A percentile compares a stretch with the other conserved stretches of the same genome.
Conservation (phyloP, 2,888 invertebrate species). For the Stomorhina lunata region DNA sequence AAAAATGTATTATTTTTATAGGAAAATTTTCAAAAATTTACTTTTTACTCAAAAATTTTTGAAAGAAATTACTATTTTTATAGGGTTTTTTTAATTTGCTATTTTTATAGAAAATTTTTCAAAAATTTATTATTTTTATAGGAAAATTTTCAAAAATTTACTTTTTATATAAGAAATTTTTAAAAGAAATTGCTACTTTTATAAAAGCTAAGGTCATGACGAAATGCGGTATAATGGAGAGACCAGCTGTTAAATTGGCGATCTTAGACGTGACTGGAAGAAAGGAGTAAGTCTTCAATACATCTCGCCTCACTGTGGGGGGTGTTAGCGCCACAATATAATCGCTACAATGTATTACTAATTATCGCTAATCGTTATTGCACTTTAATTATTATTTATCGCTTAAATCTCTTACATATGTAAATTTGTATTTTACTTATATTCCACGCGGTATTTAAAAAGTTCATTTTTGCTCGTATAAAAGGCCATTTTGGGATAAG, state of each 20-base stretch:
- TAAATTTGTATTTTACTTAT: not conserved
- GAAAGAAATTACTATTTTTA: too few relatives aligned
- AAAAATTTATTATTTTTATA: too few relatives aligned
- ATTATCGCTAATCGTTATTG: not conserved
- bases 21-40: too few relatives aligned
- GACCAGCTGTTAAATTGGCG: conserved; percentile 6
- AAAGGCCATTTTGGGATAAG: too few relatives aligned
- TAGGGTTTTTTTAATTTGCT: too few relatives aligned
- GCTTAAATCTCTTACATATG: not conserved
- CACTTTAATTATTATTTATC: not conserved
- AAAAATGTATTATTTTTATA: too few relatives aligned
- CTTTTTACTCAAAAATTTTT: too few relatives aligned
- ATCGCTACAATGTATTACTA: not conserved
- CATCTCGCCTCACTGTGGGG: conserved; percentile 12
- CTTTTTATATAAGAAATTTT: too few relatives aligned
- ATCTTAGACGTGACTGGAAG: not conserved
- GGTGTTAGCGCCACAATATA: conserved; percentile 8
- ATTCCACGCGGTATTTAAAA: not conserved
- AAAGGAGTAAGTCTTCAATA: conserved; percentile 12
- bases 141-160: too few relatives aligned
- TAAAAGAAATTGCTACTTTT: too few relatives aligned
- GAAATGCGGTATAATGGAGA: conserved; percentile 8
- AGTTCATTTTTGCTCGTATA: too few relatives aligned
- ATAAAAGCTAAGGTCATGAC: conserved; percentile 32
- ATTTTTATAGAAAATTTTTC: too few relatives aligned